Conservation (phyloP, 1,140 invertebrate genomes). For the Drosophila willistoni region DNA sequence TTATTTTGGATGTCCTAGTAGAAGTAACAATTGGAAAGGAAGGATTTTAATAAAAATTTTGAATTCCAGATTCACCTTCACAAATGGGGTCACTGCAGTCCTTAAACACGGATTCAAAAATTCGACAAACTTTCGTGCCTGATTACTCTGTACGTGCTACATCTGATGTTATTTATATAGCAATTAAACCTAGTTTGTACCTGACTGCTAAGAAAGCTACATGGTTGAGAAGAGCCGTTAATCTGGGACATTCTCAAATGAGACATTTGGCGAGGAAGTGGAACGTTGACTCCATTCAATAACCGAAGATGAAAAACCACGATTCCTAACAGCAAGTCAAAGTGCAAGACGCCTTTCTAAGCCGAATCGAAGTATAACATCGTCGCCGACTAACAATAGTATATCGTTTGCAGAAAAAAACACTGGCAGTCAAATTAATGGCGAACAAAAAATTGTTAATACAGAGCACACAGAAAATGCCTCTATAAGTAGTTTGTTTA, state of each 20-base stretch:
- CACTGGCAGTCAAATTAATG: constrained; percentile 32
- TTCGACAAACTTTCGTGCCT: constrained; percentile 93
- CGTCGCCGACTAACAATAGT: constrained; percentile 61
- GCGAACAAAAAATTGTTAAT: constrained; percentile 25
- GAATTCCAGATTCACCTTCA: constrained; percentile 85
- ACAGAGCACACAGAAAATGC: constrained; percentile 57
- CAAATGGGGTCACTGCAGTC: constrained; percentile 90
- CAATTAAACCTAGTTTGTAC: constrained; percentile 91
- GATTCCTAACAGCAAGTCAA: constrained; percentile 34
- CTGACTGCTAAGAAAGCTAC: constrained; percentile 95
- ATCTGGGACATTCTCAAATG: constrained; percentile 83
- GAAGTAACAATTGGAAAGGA: constrained; percentile 94
- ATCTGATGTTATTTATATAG: constrained; percentile 92
- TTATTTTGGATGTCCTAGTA: constrained; percentile 96
- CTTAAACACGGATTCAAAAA: constrained; percentile 90
- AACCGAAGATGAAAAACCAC: constrained; percentile 65
- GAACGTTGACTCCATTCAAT: constrained; percentile 85
- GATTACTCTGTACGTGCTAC: constrained; percentile 96
- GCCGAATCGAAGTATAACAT: constrained; percentile 49
- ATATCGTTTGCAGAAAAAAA: constrained; percentile 55
- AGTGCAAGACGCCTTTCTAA: constrained; percentile 45
- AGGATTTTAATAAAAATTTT: constrained; percentile 82
- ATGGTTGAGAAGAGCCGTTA: constrained; percentile 88
- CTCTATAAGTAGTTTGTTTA: constrained; percentile 63
- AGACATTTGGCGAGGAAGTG: constrained; percentile 90